phyloP scores from a whole-genome alignment of 2,888 invertebrate species.

The Trilocha varians region DNA sequence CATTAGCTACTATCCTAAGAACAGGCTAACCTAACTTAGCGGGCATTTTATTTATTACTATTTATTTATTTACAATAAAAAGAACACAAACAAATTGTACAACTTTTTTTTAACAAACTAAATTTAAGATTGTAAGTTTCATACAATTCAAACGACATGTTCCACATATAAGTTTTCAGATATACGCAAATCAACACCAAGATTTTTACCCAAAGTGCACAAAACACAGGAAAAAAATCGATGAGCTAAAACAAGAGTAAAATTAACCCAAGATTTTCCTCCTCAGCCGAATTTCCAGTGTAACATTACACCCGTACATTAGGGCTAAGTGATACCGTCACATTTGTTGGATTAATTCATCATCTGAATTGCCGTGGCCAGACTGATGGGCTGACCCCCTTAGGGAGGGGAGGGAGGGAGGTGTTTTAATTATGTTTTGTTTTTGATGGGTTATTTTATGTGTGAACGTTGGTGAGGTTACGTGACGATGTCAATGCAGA shows the following conservation, averaged over 20 bases:
- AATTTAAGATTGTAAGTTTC: too few relatives aligned
- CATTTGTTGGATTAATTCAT: constrained; percentile 74
- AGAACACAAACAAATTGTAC: too few relatives aligned
- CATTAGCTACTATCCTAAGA: too few relatives aligned
- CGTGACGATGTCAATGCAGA: too few relatives aligned
- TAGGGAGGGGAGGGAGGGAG: constrained; percentile 28
- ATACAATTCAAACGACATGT: too few relatives aligned
- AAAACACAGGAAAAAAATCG: not conserved
- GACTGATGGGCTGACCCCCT: constrained; percentile 53
- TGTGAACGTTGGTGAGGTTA: constrained; percentile 4
- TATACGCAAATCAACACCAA: too few relatives aligned
- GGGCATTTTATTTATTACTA: too few relatives aligned
- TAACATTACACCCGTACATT: constrained; percentile 73
- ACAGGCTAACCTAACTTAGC: too few relatives aligned
- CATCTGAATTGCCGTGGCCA: constrained; percentile 74
- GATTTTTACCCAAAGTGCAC: not conserved
- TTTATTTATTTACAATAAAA: too few relatives aligned
- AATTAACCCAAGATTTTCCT: constrained; percentile 49
- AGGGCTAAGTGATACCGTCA: constrained; percentile 74
- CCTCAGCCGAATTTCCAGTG: constrained; percentile 50
- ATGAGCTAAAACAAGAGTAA: constrained; percentile 10
- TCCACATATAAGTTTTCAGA: too few relatives aligned
- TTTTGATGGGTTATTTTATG: constrained; percentile 22
- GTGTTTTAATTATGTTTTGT: constrained; percentile 49
- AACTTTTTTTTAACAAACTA: too few relatives aligned